Evolutionary conservation across 1,140 invertebrate genomes (phyloP).

Genomic region (Ceratosolen solmsi): DNA sequence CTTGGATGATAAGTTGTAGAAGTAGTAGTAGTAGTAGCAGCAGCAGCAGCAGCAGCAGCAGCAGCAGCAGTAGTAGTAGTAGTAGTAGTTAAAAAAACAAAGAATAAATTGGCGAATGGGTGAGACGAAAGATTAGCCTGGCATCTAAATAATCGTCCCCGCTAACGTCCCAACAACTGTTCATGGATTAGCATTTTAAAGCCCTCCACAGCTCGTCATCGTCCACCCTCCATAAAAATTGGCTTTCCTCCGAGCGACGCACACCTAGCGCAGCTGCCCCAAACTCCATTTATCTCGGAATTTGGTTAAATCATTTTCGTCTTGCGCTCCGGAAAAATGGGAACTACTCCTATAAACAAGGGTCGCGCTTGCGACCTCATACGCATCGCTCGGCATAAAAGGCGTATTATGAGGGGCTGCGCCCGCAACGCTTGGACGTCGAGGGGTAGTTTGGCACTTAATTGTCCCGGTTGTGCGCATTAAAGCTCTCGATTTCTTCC

Average conservation of each 20-base stretch:
- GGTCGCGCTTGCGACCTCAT: constrained; percentile 69
- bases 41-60: no score
- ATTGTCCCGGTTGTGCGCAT: constrained; percentile 71
- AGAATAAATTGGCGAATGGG: no score
- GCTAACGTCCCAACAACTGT: no score
- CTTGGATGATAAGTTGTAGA: no score
- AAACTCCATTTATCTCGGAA: not conserved
- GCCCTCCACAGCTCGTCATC: no score
- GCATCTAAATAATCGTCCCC: no score
- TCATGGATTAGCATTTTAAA: no score
- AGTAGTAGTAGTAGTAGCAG: no score
- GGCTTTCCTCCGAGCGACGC: not conserved
- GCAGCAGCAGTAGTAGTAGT: no score
- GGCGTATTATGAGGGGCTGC: constrained; percentile 69
- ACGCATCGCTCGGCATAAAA: constrained; percentile 74
- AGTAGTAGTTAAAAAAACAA: no score
- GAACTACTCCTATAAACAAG: constrained; percentile 69
- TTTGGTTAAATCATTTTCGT: constrained; percentile 25
- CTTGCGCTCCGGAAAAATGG: constrained; percentile 23
- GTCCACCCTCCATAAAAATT: not conserved
- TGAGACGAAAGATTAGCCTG: no score
- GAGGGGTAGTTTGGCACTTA: constrained; percentile 74
- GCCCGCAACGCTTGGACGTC: constrained; percentile 60
- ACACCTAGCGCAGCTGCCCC: not conserved
- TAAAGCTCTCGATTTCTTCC: constrained; percentile 73